Evolutionary conservation across 1,140 invertebrate genomes (phyloP), one percentile per base, ranked within the genome.

Genomic region (Tachypleus tridentatus): DNA sequence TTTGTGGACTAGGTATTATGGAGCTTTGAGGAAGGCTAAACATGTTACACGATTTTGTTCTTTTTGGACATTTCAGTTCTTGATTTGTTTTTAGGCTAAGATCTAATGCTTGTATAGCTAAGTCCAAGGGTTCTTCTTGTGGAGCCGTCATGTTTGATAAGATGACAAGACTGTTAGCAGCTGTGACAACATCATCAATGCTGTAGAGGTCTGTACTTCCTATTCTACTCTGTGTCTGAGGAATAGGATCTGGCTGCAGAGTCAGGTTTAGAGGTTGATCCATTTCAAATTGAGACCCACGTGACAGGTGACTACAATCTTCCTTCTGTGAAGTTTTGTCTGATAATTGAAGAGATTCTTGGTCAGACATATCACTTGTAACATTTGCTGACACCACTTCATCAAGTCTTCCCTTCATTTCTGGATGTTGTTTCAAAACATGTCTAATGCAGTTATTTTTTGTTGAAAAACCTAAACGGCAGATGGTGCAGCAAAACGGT

Each of bases 91-190:
- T 93, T 70, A 89, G 88, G 72, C 88, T 91, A 66, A 94, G 82
- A 77, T 94, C 91, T 10, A 94, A 76, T 3, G 88, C 88, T 75
- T 89, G 86, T 78, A 87, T 87, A 49, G 83, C 84, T 3, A 91
- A 77, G 78, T 92, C 88, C 61, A 92, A 77, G 0, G 88, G 87
- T 8, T 80, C 78, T 60, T 86, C 73, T 63, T 76, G 64, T 7
- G 48, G 60, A n/a, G 60, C 51, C 10, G 10, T 9, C 10, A 49
- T 10, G 54, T 61, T 47, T 5, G 64, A 65, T 57, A 65, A 29
- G 59, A 8, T 61, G 7, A 65, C 60, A 8, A 65, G 51, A 9
- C 64, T 48, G 5, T 61, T 4, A 4, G 52, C 64, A 29, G 49
- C 60, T 10, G 4, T 47, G 4, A 64, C 64, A 29, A 29, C 52